phyloP scores from a whole-genome alignment of 2,797 vertebrate species.

The Serranus cabrilla region DNA sequence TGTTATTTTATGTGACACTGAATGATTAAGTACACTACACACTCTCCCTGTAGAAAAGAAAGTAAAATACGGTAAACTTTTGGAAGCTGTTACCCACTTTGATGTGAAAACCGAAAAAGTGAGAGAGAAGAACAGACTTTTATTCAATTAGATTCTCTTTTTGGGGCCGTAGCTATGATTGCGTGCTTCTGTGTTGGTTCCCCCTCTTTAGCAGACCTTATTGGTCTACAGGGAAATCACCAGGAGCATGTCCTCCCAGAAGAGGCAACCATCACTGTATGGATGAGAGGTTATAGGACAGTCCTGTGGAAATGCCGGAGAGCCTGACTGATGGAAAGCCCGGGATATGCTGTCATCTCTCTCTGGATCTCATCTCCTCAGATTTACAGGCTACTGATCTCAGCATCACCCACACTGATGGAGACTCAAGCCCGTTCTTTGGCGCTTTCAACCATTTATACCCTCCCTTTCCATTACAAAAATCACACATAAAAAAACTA shows the following conservation, averaged over 20 bases:
- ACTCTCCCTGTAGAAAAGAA: conserved; percentile 35
- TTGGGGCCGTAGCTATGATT: conserved; percentile 23
- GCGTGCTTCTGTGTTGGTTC: conserved; percentile 16
- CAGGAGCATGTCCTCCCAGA: conserved; percentile 17
- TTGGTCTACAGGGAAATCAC: conserved; percentile 56
- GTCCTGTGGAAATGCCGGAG: conserved; percentile 31
- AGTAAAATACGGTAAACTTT: conserved; percentile 27
- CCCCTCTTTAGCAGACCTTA: conserved; percentile 34
- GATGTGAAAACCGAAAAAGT: conserved; percentile 19
- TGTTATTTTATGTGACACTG: conserved; percentile 48
- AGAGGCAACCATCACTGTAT: conserved; percentile 37
- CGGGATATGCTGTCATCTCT: conserved; percentile 40
- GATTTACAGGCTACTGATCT: conserved; percentile 68
- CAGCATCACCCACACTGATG: conserved; percentile 39
- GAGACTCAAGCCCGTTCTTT: conserved; percentile 16
- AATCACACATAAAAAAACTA: conserved; percentile 15
- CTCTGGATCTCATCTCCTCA: conserved; percentile 51
- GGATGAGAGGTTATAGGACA: conserved; percentile 51
- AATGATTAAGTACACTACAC: conserved; percentile 43
- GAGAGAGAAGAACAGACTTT: conserved; percentile 11
- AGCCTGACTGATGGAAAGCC: conserved; percentile 45
- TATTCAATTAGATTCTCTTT: conserved; percentile 17
- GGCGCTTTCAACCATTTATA: conserved; percentile 33
- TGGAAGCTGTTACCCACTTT: conserved; percentile 22
- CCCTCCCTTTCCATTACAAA: conserved; percentile 17